Evolutionary conservation across 1,140 invertebrate species (phyloP).

Genomic region (Hirudo medicinalis): DNA sequence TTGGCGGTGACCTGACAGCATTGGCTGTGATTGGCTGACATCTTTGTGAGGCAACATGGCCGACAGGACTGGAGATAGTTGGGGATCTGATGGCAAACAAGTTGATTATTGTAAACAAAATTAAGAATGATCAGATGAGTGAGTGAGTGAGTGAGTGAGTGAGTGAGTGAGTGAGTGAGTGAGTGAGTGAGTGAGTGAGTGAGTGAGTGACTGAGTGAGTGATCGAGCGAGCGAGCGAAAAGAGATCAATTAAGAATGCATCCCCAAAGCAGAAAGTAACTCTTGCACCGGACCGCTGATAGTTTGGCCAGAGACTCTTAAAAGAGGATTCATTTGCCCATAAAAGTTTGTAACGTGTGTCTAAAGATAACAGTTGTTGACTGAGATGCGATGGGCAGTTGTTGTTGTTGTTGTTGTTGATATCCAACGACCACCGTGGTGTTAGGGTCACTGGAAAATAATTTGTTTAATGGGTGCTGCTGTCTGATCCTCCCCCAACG

Average conservation of each 20-base stretch:
- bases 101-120: neutral
- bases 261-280: neutral
- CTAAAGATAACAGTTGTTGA: neutral
- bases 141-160: conserved; percentile 21
- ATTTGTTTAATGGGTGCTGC: no score
- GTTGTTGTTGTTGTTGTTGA: no score
- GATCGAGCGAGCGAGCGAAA: neutral
- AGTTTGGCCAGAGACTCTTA: neutral
- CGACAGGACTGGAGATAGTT: no score
- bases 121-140: conserved; percentile 12
- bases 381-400: neutral
- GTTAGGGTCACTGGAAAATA: no score
- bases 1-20: no score
- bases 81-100: no score
- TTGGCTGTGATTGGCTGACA: no score
- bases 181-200: conserved; percentile 22
- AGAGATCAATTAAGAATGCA: conserved; percentile 6
- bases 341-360: neutral
- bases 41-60: no score
- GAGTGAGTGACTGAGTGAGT: conserved; percentile 19
- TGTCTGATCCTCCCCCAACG: no score
- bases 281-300: neutral
- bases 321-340: neutral
- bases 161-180: conserved; percentile 20
- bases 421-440: no score